A percentile compares a stretch with the other conserved stretches of the same genome.
Evolutionary conservation across 2,888 invertebrate genomes (phyloP).

Genomic region (Hyles lineata): DNA sequence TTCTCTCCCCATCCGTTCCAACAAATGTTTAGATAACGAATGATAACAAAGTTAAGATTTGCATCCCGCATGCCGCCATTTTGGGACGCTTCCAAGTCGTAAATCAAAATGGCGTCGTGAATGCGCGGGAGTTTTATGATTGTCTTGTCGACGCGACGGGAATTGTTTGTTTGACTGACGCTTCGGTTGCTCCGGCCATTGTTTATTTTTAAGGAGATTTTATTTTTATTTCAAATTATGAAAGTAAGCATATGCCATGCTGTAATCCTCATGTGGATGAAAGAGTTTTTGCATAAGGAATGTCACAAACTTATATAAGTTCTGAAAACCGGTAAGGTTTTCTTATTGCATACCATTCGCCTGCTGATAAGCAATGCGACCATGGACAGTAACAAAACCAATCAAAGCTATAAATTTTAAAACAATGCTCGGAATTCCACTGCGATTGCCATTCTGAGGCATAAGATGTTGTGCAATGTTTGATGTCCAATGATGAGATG

Average conservation of each 20-base stretch:
- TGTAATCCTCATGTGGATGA: not conserved
- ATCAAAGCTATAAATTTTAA: too few relatives aligned
- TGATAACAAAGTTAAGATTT: conserved; percentile 36
- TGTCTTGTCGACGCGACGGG: conserved; percentile 43
- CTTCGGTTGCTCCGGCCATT: conserved; percentile 36
- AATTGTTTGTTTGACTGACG: conserved; percentile 32
- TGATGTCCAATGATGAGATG: too few relatives aligned
- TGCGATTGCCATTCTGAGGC: too few relatives aligned
- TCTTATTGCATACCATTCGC: too few relatives aligned
- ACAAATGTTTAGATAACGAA: conserved; percentile 29
- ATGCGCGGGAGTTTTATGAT: conserved; percentile 71
- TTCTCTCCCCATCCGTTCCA: conserved; percentile 33
- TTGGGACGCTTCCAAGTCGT: conserved; percentile 74
- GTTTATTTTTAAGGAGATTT: conserved; percentile 47
- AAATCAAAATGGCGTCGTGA: conserved; percentile 76
- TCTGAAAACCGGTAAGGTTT: too few relatives aligned
- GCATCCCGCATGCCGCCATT: conserved; percentile 39
- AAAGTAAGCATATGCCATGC: not conserved
- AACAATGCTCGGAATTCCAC: too few relatives aligned
- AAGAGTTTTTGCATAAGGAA: too few relatives aligned
- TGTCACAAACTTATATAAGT: too few relatives aligned
- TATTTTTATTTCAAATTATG: not conserved
- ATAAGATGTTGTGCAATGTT: too few relatives aligned
- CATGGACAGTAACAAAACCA: too few relatives aligned
- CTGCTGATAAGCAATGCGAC: too few relatives aligned